Evolutionary conservation across 1,140 invertebrate species (phyloP).

Genomic region (Drosophila pseudoobscura): DNA sequence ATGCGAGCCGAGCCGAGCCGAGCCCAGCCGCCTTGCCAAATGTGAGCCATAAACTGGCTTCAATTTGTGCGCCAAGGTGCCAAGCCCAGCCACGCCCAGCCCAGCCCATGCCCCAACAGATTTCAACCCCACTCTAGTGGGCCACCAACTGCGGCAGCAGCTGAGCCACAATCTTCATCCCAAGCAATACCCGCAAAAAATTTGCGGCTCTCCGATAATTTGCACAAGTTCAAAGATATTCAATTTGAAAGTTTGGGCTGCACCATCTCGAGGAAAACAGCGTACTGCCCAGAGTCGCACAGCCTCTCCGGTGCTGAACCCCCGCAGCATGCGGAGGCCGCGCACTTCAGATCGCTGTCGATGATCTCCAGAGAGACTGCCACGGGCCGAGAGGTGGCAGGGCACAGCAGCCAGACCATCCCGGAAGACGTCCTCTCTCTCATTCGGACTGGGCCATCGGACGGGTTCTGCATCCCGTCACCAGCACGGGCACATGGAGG

Average conservation of each 20-base stretch:
- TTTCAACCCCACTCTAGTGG: too few relatives aligned
- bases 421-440: too few relatives aligned
- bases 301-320: constrained; percentile 5
- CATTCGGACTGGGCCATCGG: neutral
- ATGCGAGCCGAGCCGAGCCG: constrained; percentile 7
- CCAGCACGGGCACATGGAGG: constrained; percentile 15
- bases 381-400: constrained; percentile 7
- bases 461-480: constrained; percentile 17
- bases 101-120: neutral
- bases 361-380: constrained; percentile 6
- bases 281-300: constrained; percentile 1
- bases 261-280: constrained; percentile 12
- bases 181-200: too few relatives aligned
- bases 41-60: constrained; percentile 55
- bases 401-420: constrained; percentile 20
- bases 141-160: constrained; percentile 1
- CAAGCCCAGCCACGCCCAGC: constrained; percentile 21
- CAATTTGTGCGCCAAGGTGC: constrained; percentile 55
- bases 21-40: neutral
- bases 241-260: too few relatives aligned
- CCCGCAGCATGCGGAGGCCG: neutral
- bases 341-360: constrained; percentile 7
- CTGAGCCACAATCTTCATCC: too few relatives aligned
- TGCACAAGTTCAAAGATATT: too few relatives aligned
- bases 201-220: too few relatives aligned